Percentiles rank a stretch among this genome's conserved stretches.
Conservation (phyloP, 2,888 invertebrate species). For the Morinoia aosen region DNA sequence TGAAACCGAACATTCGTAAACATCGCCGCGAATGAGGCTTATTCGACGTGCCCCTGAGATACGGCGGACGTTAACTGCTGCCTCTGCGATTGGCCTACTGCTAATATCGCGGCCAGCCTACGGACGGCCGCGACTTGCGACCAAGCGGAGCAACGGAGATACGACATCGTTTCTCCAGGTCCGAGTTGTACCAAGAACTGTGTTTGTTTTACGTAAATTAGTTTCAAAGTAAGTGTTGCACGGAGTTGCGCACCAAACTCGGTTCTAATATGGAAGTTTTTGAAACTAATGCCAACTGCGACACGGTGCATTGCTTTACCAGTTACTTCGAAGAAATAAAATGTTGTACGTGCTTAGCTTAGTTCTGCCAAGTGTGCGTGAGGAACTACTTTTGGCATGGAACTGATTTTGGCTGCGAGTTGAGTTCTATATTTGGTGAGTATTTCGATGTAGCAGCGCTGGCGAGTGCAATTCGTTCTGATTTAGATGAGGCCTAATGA, state of each 20-base stretch:
- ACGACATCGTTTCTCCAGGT: slow-evolving; percentile 22
- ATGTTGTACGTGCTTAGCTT: background rate
- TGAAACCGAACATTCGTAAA: slow-evolving; percentile 52
- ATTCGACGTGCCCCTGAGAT: slow-evolving; percentile 46
- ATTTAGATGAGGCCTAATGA: slow-evolving; percentile 44
- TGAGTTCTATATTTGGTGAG: background rate
- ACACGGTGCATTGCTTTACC: background rate
- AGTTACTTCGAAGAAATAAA: background rate
- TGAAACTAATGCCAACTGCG: background rate
- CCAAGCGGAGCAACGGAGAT: background rate
- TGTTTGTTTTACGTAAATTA: background rate
- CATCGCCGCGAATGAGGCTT: slow-evolving; percentile 52
- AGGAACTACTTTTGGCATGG: background rate
- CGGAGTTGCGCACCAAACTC: background rate
- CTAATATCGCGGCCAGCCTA: background rate
- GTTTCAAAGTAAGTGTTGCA: background rate
- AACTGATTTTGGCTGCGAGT: background rate
- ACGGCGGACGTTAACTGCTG: slow-evolving; percentile 31
- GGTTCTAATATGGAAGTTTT: background rate
- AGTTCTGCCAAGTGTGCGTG: background rate
- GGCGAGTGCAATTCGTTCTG: background rate
- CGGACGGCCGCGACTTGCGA: background rate
- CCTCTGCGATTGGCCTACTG: background rate
- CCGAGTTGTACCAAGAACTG: background rate
- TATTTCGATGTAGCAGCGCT: background rate